Conservation (phyloP, 2,888 invertebrate species). For the Xestia c-nigrum region DNA sequence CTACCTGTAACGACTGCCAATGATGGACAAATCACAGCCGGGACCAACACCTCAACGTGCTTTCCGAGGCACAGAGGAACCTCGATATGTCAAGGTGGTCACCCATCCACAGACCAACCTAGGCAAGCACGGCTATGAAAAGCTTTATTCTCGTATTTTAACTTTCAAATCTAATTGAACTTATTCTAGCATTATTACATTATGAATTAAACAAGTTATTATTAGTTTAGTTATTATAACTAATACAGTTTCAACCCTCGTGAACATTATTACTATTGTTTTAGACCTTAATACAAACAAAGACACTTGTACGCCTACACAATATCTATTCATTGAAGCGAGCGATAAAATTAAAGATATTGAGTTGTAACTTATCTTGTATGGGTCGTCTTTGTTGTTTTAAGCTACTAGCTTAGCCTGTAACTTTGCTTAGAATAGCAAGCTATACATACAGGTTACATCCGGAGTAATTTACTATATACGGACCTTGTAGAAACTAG, state of each 20-base stretch:
- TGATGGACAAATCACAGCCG: too few species aligned
- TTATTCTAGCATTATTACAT: slow-evolving; percentile 12
- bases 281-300: slow-evolving; percentile 32
- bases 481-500: too few species aligned
- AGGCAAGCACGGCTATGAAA: too few species aligned
- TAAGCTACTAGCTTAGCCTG: background rate
- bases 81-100: too few species aligned
- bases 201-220: slow-evolving; percentile 12
- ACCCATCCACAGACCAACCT: too few species aligned
- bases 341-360: slow-evolving; percentile 55
- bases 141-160: background rate
- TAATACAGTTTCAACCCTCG: slow-evolving; percentile 28
- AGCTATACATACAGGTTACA: too few species aligned
- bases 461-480: too few species aligned
- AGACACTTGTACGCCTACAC: slow-evolving; percentile 17
- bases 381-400: slow-evolving; percentile 15
- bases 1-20: too few species aligned
- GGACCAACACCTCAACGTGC: too few species aligned
- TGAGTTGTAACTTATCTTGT: slow-evolving; percentile 30
- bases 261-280: slow-evolving; percentile 42
- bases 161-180: background rate
- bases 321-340: slow-evolving; percentile 42
- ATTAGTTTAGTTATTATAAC: slow-evolving; percentile 22
- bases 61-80: too few species aligned
- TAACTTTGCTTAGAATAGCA: background rate